Conservation (phyloP, 1,140 invertebrate species). For the Calliphora vicina region DNA sequence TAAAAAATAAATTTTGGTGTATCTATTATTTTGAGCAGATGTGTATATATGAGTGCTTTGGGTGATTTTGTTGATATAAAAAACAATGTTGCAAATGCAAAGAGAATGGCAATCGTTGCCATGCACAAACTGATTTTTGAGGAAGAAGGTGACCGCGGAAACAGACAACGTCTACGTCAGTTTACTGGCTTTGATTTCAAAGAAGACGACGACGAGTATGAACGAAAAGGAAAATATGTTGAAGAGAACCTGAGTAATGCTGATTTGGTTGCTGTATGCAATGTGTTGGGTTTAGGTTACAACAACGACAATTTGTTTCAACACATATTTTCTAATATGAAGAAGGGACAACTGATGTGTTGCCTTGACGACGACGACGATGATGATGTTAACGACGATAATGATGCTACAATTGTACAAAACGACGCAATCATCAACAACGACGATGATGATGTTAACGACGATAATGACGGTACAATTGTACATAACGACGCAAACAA, state of each 20-base stretch:
- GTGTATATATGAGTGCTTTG: background rate
- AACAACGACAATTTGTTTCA: background rate
- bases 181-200: background rate
- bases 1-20: no score
- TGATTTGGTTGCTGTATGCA: constrained; percentile 25
- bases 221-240: background rate
- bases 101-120: background rate
- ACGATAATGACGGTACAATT: no score
- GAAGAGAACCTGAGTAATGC: background rate
- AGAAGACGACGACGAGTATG: constrained; percentile 18
- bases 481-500: background rate
- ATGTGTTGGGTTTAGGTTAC: constrained; percentile 13
- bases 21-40: no score
- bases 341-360: background rate
- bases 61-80: background rate
- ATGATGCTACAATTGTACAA: background rate
- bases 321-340: constrained; percentile 37
- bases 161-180: background rate
- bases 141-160: background rate
- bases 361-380: background rate
- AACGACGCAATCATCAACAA: background rate
- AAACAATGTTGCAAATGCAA: background rate
- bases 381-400: background rate
- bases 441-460: no score
- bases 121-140: background rate